These are phyloP conservation scores for Potorous gilbertii DNA, from an alignment of 2,797 vertebrate species.

Conservation along the genomic window DNA sequence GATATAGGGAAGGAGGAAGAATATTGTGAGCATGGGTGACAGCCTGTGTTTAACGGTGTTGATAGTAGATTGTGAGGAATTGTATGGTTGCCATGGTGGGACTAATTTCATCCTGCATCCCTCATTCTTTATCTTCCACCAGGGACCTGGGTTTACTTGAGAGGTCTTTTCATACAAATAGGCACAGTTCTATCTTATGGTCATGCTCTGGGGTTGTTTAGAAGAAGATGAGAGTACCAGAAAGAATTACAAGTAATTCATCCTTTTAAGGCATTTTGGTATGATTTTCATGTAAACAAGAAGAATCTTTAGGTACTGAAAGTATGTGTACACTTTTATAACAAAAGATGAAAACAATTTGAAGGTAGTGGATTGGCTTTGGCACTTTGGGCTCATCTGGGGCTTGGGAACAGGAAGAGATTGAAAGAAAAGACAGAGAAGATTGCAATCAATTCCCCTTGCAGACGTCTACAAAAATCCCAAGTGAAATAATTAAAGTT, in stretches of 20 bases:
- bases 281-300: neutral
- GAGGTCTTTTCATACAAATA: neutral
- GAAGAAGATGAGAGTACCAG: neutral
- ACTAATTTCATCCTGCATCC: neutral
- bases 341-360: constrained; percentile 49
- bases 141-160: neutral
- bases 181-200: neutral
- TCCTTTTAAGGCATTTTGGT: constrained; percentile 20
- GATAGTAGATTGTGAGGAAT: neutral
- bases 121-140: neutral
- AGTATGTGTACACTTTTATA: constrained; percentile 18
- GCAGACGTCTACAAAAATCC: constrained; percentile 53
- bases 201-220: neutral
- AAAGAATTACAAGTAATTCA: neutral
- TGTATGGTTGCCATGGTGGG: neutral
- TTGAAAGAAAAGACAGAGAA: constrained; percentile 21
- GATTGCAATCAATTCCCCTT: constrained; percentile 23
- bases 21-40: neutral
- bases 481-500: constrained; percentile 51
- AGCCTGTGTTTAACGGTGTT: neutral
- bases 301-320: constrained; percentile 13
- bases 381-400: neutral
- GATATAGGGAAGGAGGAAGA: neutral
- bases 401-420: constrained; percentile 10
- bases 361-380: constrained; percentile 1